Evolutionary conservation across 2,888 invertebrate species (phyloP).

Genomic region (Rhogogaster chlorosoma): DNA sequence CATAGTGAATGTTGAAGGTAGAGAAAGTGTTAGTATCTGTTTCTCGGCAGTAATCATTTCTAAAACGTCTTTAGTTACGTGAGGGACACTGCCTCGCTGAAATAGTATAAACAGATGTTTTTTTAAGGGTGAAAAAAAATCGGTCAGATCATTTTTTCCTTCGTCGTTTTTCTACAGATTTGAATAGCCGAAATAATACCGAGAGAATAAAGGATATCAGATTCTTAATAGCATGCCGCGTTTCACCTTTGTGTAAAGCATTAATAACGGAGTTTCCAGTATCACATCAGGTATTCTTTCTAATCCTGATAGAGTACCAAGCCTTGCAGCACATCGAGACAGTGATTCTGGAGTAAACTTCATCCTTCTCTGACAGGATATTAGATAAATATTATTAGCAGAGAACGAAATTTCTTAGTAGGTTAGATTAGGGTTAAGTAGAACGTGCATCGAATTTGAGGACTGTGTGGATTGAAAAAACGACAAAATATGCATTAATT

Average conservation of each 20-base stretch:
- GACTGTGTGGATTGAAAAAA: background rate
- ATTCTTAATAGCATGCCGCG: slow-evolving; percentile 32
- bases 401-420: background rate
- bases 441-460: background rate
- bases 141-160: background rate
- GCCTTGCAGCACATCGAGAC: slow-evolving; percentile 82
- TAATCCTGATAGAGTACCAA: slow-evolving; percentile 84
- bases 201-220: slow-evolving; percentile 12
- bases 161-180: background rate
- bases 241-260: slow-evolving; percentile 87
- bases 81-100: slow-evolving; percentile 90
- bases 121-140: background rate
- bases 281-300: slow-evolving; percentile 79
- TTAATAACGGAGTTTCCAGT: slow-evolving; percentile 87
- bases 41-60: slow-evolving; percentile 82
- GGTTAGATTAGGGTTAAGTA: slow-evolving; percentile 12
- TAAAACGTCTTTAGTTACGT: slow-evolving; percentile 89
- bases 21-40: slow-evolving; percentile 85
- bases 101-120: slow-evolving; percentile 59
- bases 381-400: slow-evolving; percentile 12
- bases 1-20: slow-evolving; percentile 85
- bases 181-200: slow-evolving; percentile 33
- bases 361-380: slow-evolving; percentile 79
- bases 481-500: background rate
- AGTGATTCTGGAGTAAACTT: slow-evolving; percentile 84